Base-by-base conservation (phyloP, 2,888 invertebrate species). In the Stegophylla sp. region DNA sequence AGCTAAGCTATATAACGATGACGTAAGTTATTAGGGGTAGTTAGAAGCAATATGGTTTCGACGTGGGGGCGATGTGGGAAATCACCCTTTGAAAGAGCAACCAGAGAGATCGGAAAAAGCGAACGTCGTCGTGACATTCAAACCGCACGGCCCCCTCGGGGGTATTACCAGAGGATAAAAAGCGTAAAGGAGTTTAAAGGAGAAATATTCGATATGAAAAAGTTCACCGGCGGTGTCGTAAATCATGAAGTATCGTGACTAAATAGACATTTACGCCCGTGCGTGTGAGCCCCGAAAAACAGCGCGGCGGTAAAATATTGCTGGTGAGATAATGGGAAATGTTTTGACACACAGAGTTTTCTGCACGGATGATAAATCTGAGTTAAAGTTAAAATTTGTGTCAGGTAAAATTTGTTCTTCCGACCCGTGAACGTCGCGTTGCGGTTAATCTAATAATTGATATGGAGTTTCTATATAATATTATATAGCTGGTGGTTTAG, bases 201-300 rank as follows among this genome's bases (percentile, higher is more conserved):
- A 67, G 48, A 67, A 77, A 77, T 77, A 67, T 59, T 59, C 67
- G 53, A 67, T 59, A 59, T 69, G n/a, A n/a, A 79, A 71, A 79
- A 79, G 79, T 77, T 77, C 45, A 26, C 28, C 69, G 41, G 41
- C 7, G 61, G 69, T 48, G 79, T 71, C 79, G 79, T 79, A 79
- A 79, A 79, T 79, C 79, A 79, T 71, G 23, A 79, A 71, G 79
- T 79, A 79, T 69, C 69, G 59, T 59, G 77, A 71, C 79, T 79
- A 79, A 69, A 79, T 79, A 79, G 79, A 79, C 79, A 10, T 79
- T 79, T 79, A 61, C 77, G 48, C 45, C 17, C 26, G 26, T 53
- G 48, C 34, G n/a, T n/a, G 69, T 61, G 79, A 71, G 61, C 23
- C 45, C 51, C 59, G 59, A 77, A 77, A 56, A 20, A 69, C 43